Base-by-base conservation (phyloP, 2,888 invertebrate genomes). In the Meta bourneti region DNA sequence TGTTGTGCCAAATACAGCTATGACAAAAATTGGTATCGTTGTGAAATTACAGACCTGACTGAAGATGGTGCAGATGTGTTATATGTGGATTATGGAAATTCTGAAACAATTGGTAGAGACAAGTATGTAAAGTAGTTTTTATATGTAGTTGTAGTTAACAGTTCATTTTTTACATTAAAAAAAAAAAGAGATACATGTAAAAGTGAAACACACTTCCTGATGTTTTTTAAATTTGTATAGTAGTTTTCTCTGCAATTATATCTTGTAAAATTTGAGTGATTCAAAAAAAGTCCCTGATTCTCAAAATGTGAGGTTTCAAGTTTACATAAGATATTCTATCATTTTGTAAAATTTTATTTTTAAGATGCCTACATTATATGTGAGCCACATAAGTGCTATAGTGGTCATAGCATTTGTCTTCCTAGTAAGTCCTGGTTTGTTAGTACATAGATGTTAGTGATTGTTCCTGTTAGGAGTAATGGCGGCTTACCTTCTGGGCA, bases 21-120 rank as follows among this genome's bases (percentile, higher is more conserved):
- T 88, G 97, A 97, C 94, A 95, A 95, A 0, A 94, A 95, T 61
- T 97, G 97, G 97, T 97, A 97, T 94, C 96, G 98, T 87, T 97
- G 96, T 6, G 94, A 95, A 11, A 95, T 97, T 51, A 90, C 87
- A 72, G 75, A 83, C 61, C 48, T 88, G 1, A 82, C 34, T 48
- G 71, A 74, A 49, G 93, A 94, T 4, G 95, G 96, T 54, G 96
- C 96, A 49, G 95, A 95, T 74, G 96, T 97, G 51, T 95, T 95
- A 93, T 96, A 96, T 92, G 96, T 97, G 0, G 97, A 97, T 95
- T 95, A 95, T 94, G 97, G 97, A 71, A 95, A 95, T 86, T 94
- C 93, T 11, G 95, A 95, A 84, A 94, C 94, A 0, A 95, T 96
- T 81, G 94, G 95, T 70, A 11, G 13, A 6, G 70, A 90, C 13